Percentiles rank a stretch among this genome's conserved stretches.
These are phyloP conservation scores for Bombus pascuorum DNA, from an alignment of 1,140 invertebrate genomes.

Conservation along the genomic window DNA sequence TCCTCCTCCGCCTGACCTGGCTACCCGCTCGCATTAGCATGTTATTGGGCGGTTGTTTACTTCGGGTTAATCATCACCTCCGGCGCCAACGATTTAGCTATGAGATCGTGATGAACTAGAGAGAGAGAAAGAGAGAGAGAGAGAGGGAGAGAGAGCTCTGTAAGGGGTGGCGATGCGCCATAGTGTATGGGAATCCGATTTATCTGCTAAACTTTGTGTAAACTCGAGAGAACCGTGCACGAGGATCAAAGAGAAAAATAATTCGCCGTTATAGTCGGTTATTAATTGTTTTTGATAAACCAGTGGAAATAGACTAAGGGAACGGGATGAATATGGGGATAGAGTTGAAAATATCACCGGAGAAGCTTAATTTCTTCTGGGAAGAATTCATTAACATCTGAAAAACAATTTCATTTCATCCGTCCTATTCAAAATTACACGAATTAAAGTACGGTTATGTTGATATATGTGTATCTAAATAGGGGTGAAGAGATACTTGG, in stretches of 20 bases:
- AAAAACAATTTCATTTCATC: no score
- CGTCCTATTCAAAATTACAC: no score
- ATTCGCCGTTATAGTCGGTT: neutral
- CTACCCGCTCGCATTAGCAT: conserved; percentile 74
- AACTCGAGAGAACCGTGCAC: neutral
- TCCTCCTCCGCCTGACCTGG: conserved; percentile 41
- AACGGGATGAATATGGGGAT: no score
- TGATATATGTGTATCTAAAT: no score
- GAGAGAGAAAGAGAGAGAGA: neutral
- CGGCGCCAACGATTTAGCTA: conserved; percentile 52
- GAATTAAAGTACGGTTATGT: no score
- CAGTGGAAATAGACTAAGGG: no score
- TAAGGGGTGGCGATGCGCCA: neutral
- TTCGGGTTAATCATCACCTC: conserved; percentile 73
- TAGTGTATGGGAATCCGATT: conserved; percentile 3
- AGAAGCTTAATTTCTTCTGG: no score
- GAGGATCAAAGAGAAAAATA: neutral
- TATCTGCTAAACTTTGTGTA: neutral
- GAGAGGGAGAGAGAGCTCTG: neutral
- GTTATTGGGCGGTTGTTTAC: conserved; percentile 78
- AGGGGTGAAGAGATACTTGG: no score
- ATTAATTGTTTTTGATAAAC: neutral
- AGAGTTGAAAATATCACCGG: no score
- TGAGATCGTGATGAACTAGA: conserved; percentile 20
- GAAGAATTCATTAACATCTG: no score